These are phyloP conservation scores for Drosophila fungiperda DNA, from an alignment of 2,888 invertebrate genomes.

Conservation along the genomic window DNA sequence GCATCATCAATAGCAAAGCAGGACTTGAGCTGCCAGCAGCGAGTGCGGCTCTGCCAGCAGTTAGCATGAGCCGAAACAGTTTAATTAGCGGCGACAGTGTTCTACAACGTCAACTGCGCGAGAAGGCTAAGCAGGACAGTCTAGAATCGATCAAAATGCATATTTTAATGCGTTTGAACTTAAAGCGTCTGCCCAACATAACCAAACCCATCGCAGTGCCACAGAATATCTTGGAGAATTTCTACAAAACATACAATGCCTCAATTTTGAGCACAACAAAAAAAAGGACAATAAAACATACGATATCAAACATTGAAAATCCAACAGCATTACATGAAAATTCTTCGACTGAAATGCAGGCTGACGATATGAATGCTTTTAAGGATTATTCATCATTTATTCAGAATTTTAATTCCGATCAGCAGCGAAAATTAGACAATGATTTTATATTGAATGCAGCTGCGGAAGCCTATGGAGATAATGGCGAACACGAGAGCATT, in stretches of 20 bases:
- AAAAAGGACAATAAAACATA: background rate
- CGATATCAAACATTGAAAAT: background rate
- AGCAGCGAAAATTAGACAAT: constrained; percentile 1
- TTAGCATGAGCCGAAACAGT: constrained; percentile 65
- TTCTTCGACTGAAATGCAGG: constrained; percentile 65
- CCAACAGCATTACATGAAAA: constrained; percentile 19
- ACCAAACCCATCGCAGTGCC: constrained; percentile 88
- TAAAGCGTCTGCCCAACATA: constrained; percentile 88
- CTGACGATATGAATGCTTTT: constrained; percentile 62
- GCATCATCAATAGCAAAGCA: background rate
- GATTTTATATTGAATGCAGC: constrained; percentile 14
- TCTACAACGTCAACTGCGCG: constrained; percentile 85
- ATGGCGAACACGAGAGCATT: constrained; percentile 59
- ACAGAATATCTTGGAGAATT: constrained; percentile 86
- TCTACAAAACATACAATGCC: constrained; percentile 81
- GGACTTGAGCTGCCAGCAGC: background rate
- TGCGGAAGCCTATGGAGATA: background rate
- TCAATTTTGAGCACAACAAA: constrained; percentile 18
- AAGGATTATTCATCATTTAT: constrained; percentile 37
- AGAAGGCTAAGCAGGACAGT: constrained; percentile 87
- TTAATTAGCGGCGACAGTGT: constrained; percentile 69
- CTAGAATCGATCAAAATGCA: constrained; percentile 88
- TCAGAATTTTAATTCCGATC: constrained; percentile 27
- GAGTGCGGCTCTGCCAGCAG: constrained; percentile 1
- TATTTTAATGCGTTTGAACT: constrained; percentile 88